Conservation (phyloP, 1,140 invertebrate species). For the Pomacea maculata region DNA sequence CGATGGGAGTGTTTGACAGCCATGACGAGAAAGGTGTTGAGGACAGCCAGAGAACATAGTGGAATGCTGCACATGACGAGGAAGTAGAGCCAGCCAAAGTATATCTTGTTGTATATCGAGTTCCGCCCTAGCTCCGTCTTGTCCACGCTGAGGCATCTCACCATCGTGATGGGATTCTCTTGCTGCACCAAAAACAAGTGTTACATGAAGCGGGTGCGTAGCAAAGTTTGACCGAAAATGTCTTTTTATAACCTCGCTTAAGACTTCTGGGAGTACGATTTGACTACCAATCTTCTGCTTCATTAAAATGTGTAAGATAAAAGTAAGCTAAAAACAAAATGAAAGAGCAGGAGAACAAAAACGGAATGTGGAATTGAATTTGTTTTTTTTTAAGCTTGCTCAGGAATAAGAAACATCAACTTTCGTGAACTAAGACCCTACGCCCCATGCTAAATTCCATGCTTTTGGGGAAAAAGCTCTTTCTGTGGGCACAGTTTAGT, state of each 20-base stretch:
- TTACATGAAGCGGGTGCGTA: background rate
- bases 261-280: background rate
- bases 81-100: constrained; percentile 92
- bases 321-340: background rate
- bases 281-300: background rate
- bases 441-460: no score
- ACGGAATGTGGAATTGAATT: no score
- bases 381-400: no score
- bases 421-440: no score
- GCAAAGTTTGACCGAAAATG: background rate
- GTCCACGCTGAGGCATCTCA: constrained; percentile 68
- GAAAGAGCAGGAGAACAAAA: background rate
- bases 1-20: constrained; percentile 60
- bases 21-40: constrained; percentile 88
- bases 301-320: background rate
- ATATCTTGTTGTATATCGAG: constrained; percentile 78
- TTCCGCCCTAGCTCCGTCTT: constrained; percentile 78
- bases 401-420: no score
- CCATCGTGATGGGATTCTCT: constrained; percentile 21
- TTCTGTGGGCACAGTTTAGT: no score
- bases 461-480: no score
- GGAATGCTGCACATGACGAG: constrained; percentile 92
- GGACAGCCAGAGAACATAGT: constrained; percentile 81
- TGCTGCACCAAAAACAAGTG: background rate
- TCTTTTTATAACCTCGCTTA: background rate